These are phyloP conservation scores for Centruroides sculpturatus DNA, from an alignment of 1,140 invertebrate species.

Conservation along the genomic window DNA sequence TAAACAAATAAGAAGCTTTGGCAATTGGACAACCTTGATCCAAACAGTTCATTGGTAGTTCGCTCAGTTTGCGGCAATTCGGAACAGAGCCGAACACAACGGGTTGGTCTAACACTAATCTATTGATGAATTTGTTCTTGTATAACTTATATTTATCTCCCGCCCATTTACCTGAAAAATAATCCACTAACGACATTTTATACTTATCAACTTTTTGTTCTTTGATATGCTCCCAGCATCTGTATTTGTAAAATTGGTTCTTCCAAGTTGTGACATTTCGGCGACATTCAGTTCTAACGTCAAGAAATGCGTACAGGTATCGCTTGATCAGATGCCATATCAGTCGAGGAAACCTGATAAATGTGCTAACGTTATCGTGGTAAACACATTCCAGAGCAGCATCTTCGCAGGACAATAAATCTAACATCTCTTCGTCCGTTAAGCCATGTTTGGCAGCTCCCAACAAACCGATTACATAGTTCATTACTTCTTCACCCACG, in stretches of 20 bases:
- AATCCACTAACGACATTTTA: background rate
- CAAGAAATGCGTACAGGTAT: too few relatives aligned
- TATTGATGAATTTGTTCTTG: background rate
- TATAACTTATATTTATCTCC: background rate
- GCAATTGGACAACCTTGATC: slow-evolving; percentile 12
- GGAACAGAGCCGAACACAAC: slow-evolving; percentile 35
- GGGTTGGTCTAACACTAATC: slow-evolving; percentile 20
- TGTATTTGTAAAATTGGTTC: too few relatives aligned
- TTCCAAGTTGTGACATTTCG: too few relatives aligned
- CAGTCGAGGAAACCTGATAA: background rate
- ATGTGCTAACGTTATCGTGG: slow-evolving; percentile 30
- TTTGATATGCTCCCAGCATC: too few relatives aligned
- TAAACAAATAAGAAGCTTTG: too few relatives aligned
- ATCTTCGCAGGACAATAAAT: slow-evolving; percentile 51
- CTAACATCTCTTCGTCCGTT: slow-evolving; percentile 54
- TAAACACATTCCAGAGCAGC: slow-evolving; percentile 45
- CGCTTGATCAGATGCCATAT: background rate
- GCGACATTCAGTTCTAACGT: too few relatives aligned
- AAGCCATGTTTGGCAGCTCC: slow-evolving; percentile 50
- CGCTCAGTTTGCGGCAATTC: slow-evolving; percentile 62
- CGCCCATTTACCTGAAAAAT: background rate
- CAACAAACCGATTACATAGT: slow-evolving; percentile 40
- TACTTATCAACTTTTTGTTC: background rate
- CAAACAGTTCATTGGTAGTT: slow-evolving; percentile 55
- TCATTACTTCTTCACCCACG: background rate